Conservation (phyloP, 2,797 vertebrate genomes). For the Sebastes flavidus region DNA sequence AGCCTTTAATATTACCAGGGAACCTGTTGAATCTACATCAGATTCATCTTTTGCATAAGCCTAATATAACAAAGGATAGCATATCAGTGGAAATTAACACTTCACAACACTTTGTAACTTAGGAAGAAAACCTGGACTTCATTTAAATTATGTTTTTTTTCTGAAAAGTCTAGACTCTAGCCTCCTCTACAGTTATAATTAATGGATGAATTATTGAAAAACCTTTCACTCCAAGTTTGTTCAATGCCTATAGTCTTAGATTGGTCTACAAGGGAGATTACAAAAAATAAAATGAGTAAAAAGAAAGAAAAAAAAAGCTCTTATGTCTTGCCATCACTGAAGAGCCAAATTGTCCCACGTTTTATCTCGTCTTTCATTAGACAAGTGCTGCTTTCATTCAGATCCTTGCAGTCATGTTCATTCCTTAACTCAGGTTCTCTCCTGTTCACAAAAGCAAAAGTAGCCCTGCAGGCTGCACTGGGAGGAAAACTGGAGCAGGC, state of each 20-base stretch:
- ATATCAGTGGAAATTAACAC: not conserved
- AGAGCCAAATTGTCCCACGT: not conserved
- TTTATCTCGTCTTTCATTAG: not conserved
- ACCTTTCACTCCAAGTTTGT: not conserved
- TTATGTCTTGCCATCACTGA: not conserved
- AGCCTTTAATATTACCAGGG: not conserved
- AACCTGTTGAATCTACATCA: not conserved
- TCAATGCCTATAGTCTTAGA: not conserved
- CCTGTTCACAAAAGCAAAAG: not conserved
- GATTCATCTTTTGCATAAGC: not conserved
- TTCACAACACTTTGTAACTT: not conserved
- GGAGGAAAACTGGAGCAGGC: slow-evolving; percentile 43
- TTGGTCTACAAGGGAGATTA: not conserved
- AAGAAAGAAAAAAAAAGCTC: not conserved
- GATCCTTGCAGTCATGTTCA: not conserved
- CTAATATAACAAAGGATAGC: not conserved
- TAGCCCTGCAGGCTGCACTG: slow-evolving; percentile 2
- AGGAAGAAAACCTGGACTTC: not conserved
- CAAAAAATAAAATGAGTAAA: not conserved
- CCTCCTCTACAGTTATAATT: not conserved
- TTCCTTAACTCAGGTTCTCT: not conserved
- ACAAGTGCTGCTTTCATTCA: slow-evolving; percentile 1
- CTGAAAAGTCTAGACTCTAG: not conserved
- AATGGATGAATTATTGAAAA: not conserved
- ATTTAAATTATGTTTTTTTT: not conserved